A percentile compares a stretch with the other conserved stretches of the same genome.
These are phyloP conservation scores for Passerculus sandwichensis DNA, from an alignment of 2,797 vertebrate genomes.

Conservation along the genomic window DNA sequence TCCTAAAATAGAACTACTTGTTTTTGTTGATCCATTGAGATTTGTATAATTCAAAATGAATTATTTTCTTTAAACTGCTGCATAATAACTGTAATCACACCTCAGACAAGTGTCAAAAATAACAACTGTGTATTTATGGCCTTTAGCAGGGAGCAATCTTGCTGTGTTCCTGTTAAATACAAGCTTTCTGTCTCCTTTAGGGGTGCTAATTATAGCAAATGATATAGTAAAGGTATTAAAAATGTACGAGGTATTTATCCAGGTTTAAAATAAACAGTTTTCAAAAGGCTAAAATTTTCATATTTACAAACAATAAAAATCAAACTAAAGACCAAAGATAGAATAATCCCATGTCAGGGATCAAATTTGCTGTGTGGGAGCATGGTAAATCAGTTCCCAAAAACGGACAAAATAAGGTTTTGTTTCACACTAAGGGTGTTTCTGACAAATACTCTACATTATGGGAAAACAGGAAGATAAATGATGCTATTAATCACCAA, in stretches of 20 bases:
- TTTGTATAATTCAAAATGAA: neutral
- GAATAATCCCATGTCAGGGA: neutral
- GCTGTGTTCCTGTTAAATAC: neutral
- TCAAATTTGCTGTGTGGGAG: neutral
- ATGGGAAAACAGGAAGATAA: neutral
- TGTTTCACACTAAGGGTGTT: neutral
- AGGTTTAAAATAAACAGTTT: constrained; percentile 4
- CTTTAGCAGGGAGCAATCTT: neutral
- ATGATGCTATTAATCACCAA: neutral
- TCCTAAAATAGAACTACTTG: neutral
- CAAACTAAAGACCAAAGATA: neutral
- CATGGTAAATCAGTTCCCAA: neutral
- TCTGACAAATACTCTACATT: neutral
- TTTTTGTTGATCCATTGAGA: neutral
- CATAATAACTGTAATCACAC: constrained; percentile 50
- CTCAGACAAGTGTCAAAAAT: neutral
- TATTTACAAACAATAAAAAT: neutral
- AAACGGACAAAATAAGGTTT: neutral
- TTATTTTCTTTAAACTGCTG: neutral
- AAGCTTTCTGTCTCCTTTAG: neutral
- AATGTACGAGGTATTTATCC: neutral
- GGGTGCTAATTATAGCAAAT: neutral
- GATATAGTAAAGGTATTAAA: neutral
- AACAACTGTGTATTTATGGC: constrained; percentile 9
- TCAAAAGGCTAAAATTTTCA: neutral